A percentile compares a stretch with the other conserved stretches of the same genome.
phyloP scores from a whole-genome alignment of 2,113 vertebrate genomes.

The Thalassarche chlororhynchos region DNA sequence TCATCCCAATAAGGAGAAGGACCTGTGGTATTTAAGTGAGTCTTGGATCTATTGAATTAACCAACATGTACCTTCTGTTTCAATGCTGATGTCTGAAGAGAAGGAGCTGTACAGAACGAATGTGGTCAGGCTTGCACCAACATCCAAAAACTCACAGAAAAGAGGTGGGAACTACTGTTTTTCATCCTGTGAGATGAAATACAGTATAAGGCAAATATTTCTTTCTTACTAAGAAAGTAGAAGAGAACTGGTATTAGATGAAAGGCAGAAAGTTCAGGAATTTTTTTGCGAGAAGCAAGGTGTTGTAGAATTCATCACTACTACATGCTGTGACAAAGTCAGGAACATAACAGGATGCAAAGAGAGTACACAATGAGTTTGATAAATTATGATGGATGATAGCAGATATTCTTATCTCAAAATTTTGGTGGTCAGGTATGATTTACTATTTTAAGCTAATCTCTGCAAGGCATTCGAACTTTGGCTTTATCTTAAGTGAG shows the following conservation, averaged over 20 bases:
- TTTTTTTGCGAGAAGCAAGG: neutral
- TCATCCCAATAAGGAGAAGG: neutral
- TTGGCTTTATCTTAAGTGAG: neutral
- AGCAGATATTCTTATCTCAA: neutral
- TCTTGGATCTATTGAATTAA: neutral
- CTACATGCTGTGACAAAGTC: neutral
- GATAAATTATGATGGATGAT: neutral
- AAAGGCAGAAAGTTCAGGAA: neutral
- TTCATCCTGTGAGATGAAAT: neutral
- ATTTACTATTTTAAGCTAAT: neutral
- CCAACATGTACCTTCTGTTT: neutral
- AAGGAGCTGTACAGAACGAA: neutral
- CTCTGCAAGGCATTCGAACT: neutral
- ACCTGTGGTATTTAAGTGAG: neutral
- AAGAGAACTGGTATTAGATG: neutral
- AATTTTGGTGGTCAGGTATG: neutral
- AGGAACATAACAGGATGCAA: neutral
- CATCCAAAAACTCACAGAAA: neutral
- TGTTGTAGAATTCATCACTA: neutral
- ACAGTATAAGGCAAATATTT: neutral
- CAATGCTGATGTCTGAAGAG: neutral
- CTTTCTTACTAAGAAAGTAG: neutral
- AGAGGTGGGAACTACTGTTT: neutral
- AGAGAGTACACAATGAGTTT: neutral
- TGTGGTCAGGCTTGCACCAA: neutral